phyloP scores from a whole-genome alignment of 2,797 vertebrate genomes.

The Gobio occitaniae region DNA sequence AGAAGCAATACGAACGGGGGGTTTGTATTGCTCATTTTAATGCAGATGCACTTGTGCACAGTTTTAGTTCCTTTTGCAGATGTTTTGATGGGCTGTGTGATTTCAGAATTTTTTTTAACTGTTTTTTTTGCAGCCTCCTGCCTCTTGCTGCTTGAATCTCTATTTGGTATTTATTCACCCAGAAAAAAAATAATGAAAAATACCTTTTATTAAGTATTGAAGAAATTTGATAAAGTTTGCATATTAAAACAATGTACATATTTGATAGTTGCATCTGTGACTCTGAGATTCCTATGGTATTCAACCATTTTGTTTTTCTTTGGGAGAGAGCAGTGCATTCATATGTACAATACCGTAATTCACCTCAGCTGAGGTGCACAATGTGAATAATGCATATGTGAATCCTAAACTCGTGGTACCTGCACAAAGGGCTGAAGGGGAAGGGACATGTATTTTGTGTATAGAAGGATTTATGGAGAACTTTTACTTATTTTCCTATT shows the following conservation, averaged over 20 bases:
- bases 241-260: conserved; percentile 72
- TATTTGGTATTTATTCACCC: conserved; percentile 94
- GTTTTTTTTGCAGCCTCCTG: conserved; percentile 56
- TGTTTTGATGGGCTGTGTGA: conserved; percentile 33
- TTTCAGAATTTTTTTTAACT: not conserved
- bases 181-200: conserved; percentile 70
- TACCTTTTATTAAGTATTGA: conserved; percentile 82
- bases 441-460: conserved; percentile 94
- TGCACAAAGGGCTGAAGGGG: conserved; percentile 92
- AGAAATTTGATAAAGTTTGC: conserved; percentile 85
- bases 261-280: conserved; percentile 79
- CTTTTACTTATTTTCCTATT: conserved; percentile 99
- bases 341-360: conserved; percentile 82
- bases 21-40: conserved; percentile 47
- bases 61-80: conserved; percentile 21
- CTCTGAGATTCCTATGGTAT: conserved; percentile 66
- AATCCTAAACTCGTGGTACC: conserved; percentile 86
- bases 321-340: conserved; percentile 71
- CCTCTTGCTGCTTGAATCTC: conserved; percentile 82
- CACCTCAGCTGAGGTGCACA: conserved; percentile 91
- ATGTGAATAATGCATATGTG: conserved; percentile 84
- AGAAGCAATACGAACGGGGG: conserved; percentile 47
- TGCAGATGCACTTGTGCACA: conserved; percentile 30
- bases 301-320: not conserved
- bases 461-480: conserved; percentile 98